phyloP scores from a whole-genome alignment of 2,888 invertebrate genomes.

The Callimorpha dominula region DNA sequence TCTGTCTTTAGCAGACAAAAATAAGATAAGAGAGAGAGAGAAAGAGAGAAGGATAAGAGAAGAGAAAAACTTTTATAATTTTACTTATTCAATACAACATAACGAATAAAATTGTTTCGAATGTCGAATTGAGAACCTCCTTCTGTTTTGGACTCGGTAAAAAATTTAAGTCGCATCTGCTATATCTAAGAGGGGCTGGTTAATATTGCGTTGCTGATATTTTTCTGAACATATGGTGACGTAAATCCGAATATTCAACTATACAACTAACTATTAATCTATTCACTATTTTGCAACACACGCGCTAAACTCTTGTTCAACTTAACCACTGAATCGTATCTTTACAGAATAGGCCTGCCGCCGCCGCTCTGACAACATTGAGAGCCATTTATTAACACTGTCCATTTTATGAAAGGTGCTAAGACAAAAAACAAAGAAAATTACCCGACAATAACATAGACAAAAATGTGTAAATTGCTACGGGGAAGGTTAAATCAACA shows the following conservation, averaged over 20 bases:
- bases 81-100: too few relatives aligned
- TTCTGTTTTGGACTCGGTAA: too few relatives aligned
- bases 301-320: background rate
- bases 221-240: background rate
- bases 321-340: background rate
- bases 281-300: background rate
- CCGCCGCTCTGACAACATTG: background rate
- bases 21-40: too few relatives aligned
- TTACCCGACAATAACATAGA: conserved; percentile 26
- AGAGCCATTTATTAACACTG: conserved; percentile 31
- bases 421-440: conserved; percentile 43
- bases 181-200: background rate
- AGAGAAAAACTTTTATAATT: too few relatives aligned
- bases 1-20: too few relatives aligned
- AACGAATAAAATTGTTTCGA: too few relatives aligned
- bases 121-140: too few relatives aligned
- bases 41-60: too few relatives aligned
- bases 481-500: conserved; percentile 16
- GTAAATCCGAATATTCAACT: background rate
- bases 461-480: conserved; percentile 45
- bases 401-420: conserved; percentile 30
- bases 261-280: background rate
- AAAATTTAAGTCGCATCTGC: background rate
- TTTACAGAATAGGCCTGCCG: background rate
- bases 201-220: background rate